phyloP scores from a whole-genome alignment of 2,113 vertebrate species.

The Bufo gargarizans region DNA sequence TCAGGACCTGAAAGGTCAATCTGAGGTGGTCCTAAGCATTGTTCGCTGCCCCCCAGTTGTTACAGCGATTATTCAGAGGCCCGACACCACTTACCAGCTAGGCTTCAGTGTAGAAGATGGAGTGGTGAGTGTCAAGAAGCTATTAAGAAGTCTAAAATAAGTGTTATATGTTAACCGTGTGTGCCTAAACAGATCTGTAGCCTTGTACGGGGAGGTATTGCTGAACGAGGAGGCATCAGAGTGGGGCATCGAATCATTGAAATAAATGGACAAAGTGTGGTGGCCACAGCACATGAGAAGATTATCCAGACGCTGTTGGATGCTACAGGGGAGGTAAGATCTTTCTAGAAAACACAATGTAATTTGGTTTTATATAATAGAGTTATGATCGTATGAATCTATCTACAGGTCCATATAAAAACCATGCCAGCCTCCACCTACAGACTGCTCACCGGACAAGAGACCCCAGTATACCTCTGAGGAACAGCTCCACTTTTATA shows the following conservation, averaged over 20 bases:
- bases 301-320: constrained; percentile 89
- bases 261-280: constrained; percentile 95
- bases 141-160: background rate
- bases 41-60: constrained; percentile 94
- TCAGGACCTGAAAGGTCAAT: constrained; percentile 87
- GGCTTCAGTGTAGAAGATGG: constrained; percentile 97
- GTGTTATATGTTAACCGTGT: background rate
- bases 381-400: background rate
- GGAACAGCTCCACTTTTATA: background rate
- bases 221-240: constrained; percentile 89
- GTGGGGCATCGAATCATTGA: constrained; percentile 98
- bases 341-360: too few relatives aligned
- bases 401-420: constrained; percentile 89
- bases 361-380: too few relatives aligned
- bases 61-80: constrained; percentile 89
- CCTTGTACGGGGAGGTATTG: constrained; percentile 92
- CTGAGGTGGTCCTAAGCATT: constrained; percentile 83
- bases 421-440: constrained; percentile 95
- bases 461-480: constrained; percentile 91
- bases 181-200: constrained; percentile 86
- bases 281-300: constrained; percentile 87
- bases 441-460: constrained; percentile 91
- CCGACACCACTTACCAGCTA: constrained; percentile 86
- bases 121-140: constrained; percentile 75
- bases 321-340: constrained; percentile 85